Evolutionary conservation across 2,113 vertebrate genomes (phyloP).

Genomic region (Ancistrus triradiatus): DNA sequence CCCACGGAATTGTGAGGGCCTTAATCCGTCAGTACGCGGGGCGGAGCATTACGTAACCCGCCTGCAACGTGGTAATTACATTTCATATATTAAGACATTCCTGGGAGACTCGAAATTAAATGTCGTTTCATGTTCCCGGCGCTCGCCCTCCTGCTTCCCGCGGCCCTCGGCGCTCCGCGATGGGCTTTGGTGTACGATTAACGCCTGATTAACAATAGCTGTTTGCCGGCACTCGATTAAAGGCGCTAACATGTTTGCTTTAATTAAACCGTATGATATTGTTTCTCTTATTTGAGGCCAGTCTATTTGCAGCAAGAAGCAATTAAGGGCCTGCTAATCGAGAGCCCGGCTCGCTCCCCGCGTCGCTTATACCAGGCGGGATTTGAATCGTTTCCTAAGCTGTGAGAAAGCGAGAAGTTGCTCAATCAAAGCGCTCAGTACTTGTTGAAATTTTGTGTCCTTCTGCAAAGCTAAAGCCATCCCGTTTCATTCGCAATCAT

Average conservation of each 20-base stretch:
- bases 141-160: slow-evolving; percentile 23
- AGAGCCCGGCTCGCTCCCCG: neutral
- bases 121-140: slow-evolving; percentile 17
- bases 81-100: neutral
- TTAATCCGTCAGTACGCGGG: too few relatives aligned
- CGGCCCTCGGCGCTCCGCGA: slow-evolving; percentile 34
- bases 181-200: slow-evolving; percentile 42
- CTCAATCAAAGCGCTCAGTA: too few relatives aligned
- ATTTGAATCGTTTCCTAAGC: neutral
- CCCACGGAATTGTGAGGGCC: too few relatives aligned
- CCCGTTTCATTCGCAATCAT: too few relatives aligned
- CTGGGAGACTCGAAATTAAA: slow-evolving; percentile 28
- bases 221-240: slow-evolving; percentile 48
- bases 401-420: too few relatives aligned
- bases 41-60: too few relatives aligned
- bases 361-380: neutral
- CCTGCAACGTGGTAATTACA: slow-evolving; percentile 1
- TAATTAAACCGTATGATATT: slow-evolving; percentile 59
- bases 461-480: too few relatives aligned
- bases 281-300: slow-evolving; percentile 45
- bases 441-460: too few relatives aligned
- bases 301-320: slow-evolving; percentile 53
- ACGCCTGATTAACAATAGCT: slow-evolving; percentile 47
- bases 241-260: slow-evolving; percentile 43
- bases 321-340: slow-evolving; percentile 53